Base-by-base conservation (phyloP, 2,888 invertebrate species). In the Augochlorella aurata region DNA sequence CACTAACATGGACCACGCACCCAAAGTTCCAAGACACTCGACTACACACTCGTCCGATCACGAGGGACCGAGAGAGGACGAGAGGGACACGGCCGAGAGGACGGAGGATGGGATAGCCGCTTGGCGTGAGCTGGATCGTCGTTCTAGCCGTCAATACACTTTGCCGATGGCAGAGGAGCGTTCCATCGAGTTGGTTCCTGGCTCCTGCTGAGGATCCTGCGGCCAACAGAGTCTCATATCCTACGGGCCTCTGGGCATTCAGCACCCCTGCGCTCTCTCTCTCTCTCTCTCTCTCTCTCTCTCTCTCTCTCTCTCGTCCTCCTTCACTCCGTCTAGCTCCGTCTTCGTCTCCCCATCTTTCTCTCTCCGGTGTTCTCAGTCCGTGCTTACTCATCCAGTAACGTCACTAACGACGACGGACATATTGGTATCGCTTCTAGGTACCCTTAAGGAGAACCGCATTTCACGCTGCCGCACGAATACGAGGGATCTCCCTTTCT, bases 131-230 rank as follows among this genome's bases (percentile, higher is more conserved):
- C 82, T 79, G 83, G 83, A 84, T 82, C 86, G 85, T 88, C 88
- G 87, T 84, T 88, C 83, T 80, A 82, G 83, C 89, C 89, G 88
- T 90, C 91, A 89, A 91, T 91, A 91, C 87, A 90, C 89, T 90
- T 90, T 90, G 88, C 88, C 84, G 85, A 88, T 76, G 85, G 90
- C 85, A 90, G 90, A 90, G 89, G 88, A 87, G 80, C 84, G 89
- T 89, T 90, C 88, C 87, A 85, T 85, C 90, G 85, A 85, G 85
- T 84, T 84, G 87, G 83, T 83, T 83, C 82, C 85, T 82, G 86
- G 88, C 86, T 90, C 85, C 86, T 85, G 79, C 82, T 81, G 83
- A 87, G 88, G 85, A 88, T 88, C 87, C 87, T 88, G 85, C 81
- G 88, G 87, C 88, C 85, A 83, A 81, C 77, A 50, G 88, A 88